These are phyloP conservation scores for Eueremaeus valkanovi DNA, from an alignment of 2,888 invertebrate genomes.

Conservation along the genomic window DNA sequence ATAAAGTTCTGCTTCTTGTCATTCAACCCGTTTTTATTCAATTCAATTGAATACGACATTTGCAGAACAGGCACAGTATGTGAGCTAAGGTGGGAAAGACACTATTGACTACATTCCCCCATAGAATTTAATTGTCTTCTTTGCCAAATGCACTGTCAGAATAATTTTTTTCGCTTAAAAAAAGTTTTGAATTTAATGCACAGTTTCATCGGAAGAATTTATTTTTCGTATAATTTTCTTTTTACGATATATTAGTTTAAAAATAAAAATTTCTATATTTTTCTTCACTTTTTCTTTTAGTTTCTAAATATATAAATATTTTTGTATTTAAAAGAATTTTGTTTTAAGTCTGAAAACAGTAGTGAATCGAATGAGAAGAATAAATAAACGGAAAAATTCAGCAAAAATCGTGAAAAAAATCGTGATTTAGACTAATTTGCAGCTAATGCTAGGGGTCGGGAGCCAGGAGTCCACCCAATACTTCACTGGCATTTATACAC, in stretches of 20 bases:
- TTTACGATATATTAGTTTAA: constrained; percentile 14
- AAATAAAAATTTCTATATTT: not conserved
- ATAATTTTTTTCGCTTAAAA: not conserved
- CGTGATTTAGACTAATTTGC: constrained; percentile 18
- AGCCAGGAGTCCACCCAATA: not conserved
- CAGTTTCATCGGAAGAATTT: not conserved
- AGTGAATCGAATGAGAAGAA: no score
- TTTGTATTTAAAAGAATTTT: not conserved
- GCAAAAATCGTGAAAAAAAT: not conserved
- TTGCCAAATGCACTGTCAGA: not conserved
- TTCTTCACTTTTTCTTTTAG: not conserved
- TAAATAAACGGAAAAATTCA: no score
- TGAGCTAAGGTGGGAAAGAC: no score
- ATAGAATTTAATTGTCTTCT: not conserved
- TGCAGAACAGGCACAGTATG: not conserved
- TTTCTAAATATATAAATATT: not conserved
- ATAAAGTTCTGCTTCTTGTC: not conserved
- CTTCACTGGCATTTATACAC: not conserved
- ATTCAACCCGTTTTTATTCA: constrained; percentile 29
- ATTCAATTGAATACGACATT: constrained; percentile 8
- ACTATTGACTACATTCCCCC: no score
- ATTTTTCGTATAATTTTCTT: not conserved
- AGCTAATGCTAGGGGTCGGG: not conserved
- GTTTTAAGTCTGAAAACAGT: not conserved
- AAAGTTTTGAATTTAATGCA: not conserved